phyloP scores from a whole-genome alignment of 2,113 vertebrate species.

The Delphinapterus leucas region DNA sequence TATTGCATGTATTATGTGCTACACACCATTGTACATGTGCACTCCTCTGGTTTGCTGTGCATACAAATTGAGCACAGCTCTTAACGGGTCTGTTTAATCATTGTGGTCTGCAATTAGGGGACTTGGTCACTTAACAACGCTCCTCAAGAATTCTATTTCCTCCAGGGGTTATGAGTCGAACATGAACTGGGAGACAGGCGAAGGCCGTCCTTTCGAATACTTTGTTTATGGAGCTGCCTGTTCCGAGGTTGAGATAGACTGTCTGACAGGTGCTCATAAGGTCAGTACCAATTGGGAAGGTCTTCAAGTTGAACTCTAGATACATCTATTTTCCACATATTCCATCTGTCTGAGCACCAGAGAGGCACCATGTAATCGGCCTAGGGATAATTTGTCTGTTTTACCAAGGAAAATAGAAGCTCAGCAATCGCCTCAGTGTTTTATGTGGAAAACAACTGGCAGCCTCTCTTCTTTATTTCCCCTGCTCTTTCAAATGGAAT shows the following conservation, averaged over 20 bases:
- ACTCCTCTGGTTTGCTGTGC: not conserved
- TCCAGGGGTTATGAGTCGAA: constrained; percentile 85
- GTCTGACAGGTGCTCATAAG: constrained; percentile 92
- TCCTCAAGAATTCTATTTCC: constrained; percentile 26
- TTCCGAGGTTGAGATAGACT: constrained; percentile 93
- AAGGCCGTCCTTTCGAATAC: constrained; percentile 88
- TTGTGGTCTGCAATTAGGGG: not conserved
- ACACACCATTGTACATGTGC: not conserved
- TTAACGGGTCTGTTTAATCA: not conserved
- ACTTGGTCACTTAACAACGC: not conserved
- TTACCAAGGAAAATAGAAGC: not conserved
- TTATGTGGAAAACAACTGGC: not conserved
- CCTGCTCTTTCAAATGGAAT: not conserved
- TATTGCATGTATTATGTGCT: not conserved
- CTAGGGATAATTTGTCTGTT: not conserved
- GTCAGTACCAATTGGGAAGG: constrained; percentile 72
- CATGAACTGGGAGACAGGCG: constrained; percentile 90
- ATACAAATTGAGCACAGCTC: not conserved
- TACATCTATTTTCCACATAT: not conserved
- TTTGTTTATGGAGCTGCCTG: constrained; percentile 88
- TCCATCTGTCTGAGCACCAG: not conserved
- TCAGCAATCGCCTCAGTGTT: not conserved
- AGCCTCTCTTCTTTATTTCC: not conserved
- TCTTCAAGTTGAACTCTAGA: not conserved
- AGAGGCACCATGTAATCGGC: not conserved